Evolutionary conservation across 92 coral and sea anemone species (phyloP), one percentile per base, ranked within the genome.

Genomic region (Pocillopora meandrina): DNA sequence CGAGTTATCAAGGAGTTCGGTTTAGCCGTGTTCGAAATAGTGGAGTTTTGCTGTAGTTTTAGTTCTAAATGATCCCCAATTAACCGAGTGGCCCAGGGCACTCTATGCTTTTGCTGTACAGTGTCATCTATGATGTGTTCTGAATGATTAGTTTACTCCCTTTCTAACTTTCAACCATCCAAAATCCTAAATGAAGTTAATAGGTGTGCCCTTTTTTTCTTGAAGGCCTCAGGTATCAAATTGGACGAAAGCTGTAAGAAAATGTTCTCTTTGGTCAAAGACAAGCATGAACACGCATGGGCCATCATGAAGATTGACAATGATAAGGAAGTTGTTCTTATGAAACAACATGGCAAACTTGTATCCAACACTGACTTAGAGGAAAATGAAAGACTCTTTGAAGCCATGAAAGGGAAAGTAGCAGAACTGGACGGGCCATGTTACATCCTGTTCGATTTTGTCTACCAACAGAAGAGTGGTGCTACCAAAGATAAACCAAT

Each of bases 401-500:
- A 81, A 17, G 31, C n/a, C 16, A 81, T 81, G 85, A 33, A 10
- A 14, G 16, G 71, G 9, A 58, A 19, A 3, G 20, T 81, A n/a
- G 2, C 35, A 11, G 11, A 19, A 5, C 56, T 19, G 0, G 10
- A 21, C 10, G 69, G 55, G 31, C 67, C 85, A 9, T 62, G 85
- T 70, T 81, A 57, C 85, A 81, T 81, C 76, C 69, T 81, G 59
- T 70, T 68, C 42, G 85, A 81, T 19, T 4, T 70, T 10, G 12
- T 67, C 55, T 81, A 69, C 71, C 6, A 57, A 31, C 59, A 67
- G 34, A 35, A 36, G 0, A 20, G 21, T 12, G 77, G 77, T 34
- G 33, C 13, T 18, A 23, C 12, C 19, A 81, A 81, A 70, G 76
- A 81, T 69, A 67, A 31, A 16, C 67, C 42, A 2, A 58, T 74